phyloP scores from a whole-genome alignment of 2,888 invertebrate species.

The Apamea crenata region DNA sequence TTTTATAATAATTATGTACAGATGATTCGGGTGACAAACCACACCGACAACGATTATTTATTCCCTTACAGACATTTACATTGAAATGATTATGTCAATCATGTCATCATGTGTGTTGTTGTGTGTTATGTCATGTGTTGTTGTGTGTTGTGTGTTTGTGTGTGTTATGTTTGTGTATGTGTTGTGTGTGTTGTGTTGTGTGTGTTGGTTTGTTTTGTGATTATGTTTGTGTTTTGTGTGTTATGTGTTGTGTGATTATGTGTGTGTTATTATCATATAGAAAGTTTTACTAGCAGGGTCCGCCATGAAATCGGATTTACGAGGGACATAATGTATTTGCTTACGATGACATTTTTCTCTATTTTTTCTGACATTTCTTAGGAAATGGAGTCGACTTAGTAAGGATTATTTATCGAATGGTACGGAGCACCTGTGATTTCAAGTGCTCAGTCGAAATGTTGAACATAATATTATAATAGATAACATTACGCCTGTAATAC shows the following conservation, averaged over 20 bases:
- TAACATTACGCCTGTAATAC: background rate
- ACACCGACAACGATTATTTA: background rate
- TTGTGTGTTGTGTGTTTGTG: too few relatives aligned
- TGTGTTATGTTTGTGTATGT: too few relatives aligned
- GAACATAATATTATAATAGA: background rate
- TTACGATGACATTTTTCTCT: slow-evolving; percentile 18
- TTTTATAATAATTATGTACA: too few relatives aligned
- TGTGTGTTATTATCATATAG: slow-evolving; percentile 60
- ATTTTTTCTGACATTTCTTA: slow-evolving; percentile 16
- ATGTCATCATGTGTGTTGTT: too few relatives aligned
- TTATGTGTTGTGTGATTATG: too few relatives aligned
- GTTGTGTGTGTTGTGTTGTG: too few relatives aligned
- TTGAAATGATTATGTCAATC: slow-evolving; percentile 52
- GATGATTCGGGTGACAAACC: background rate
- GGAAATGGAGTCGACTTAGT: background rate
- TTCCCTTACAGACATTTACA: slow-evolving; percentile 44
- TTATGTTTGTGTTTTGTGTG: too few relatives aligned
- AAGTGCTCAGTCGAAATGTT: background rate
- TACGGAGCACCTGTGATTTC: background rate
- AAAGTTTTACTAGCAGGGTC: slow-evolving; percentile 50
- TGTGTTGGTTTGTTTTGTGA: too few relatives aligned
- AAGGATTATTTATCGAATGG: slow-evolving; percentile 10
- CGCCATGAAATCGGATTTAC: slow-evolving; percentile 45
- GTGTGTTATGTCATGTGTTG: too few relatives aligned
- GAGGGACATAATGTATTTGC: slow-evolving; percentile 46